These are phyloP conservation scores for Todus mexicanus DNA, from an alignment of 2,797 vertebrate species.

Conservation along the genomic window DNA sequence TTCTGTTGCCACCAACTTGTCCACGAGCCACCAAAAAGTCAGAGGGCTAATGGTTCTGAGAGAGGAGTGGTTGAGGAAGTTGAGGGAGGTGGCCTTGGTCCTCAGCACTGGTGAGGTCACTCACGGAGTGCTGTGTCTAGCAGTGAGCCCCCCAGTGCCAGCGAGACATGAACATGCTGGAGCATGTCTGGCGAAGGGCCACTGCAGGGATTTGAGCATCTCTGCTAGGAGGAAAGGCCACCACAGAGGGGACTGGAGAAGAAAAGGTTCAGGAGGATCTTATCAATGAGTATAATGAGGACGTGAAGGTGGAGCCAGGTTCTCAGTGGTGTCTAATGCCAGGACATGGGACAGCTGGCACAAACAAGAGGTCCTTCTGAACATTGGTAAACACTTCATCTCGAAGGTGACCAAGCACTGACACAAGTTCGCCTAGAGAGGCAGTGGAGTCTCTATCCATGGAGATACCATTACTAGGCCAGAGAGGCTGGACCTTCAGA, in stretches of 20 bases:
- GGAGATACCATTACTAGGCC: neutral
- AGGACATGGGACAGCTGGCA: rapidly evolving
- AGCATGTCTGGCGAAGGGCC: neutral
- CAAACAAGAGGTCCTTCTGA: neutral
- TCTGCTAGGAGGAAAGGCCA: neutral
- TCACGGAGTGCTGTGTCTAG: neutral
- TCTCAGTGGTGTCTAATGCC: neutral
- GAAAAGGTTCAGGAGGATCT: neutral
- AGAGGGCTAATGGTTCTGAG: neutral
- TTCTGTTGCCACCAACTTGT: too few relatives aligned
- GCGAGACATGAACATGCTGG: rapidly evolving
- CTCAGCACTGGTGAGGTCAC: rapidly evolving
- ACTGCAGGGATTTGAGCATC: neutral
- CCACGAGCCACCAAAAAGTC: neutral
- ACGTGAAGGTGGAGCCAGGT: neutral
- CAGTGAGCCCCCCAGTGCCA: neutral
- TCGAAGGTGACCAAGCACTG: neutral
- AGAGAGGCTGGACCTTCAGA: neutral
- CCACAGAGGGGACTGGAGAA: neutral
- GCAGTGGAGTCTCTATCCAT: neutral
- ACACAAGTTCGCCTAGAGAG: neutral
- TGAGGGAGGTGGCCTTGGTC: neutral
- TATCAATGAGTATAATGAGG: neutral
- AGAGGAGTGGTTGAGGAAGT: neutral
- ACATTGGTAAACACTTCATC: neutral